A percentile compares a stretch with the other conserved stretches of the same genome.
phyloP scores from a whole-genome alignment of 2,888 invertebrate species.

The Drosophila engyochracea region DNA sequence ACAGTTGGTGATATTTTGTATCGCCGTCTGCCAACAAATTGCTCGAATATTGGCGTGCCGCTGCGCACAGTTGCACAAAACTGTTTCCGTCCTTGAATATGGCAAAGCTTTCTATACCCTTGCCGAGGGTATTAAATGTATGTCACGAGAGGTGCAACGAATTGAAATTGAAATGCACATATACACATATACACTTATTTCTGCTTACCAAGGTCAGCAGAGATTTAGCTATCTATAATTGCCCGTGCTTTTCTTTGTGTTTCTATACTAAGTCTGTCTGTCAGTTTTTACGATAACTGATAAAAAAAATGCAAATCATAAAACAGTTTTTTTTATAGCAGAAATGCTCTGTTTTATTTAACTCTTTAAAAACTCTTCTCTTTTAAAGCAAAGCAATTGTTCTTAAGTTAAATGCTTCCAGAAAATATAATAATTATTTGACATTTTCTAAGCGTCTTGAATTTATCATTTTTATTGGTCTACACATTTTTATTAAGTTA shows the following conservation, averaged over 20 bases:
- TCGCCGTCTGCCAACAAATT: slow-evolving; percentile 21
- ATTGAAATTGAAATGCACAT: neutral
- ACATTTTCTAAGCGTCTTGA: neutral
- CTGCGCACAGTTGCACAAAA: slow-evolving; percentile 42
- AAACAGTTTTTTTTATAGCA: neutral
- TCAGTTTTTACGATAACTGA: neutral
- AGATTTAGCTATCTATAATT: neutral
- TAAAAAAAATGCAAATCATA: neutral
- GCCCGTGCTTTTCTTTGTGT: neutral
- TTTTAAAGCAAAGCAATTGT: neutral
- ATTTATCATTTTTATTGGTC: neutral
- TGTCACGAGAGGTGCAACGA: slow-evolving; percentile 3
- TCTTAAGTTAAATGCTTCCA: neutral
- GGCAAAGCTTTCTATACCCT: slow-evolving; percentile 24
- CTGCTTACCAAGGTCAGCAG: neutral
- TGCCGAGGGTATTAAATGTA: neutral
- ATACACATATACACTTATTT: neutral
- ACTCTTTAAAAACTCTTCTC: neutral
- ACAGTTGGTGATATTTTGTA: neutral
- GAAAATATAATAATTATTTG: neutral
- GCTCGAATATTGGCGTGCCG: slow-evolving; percentile 36
- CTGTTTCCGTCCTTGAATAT: slow-evolving; percentile 31
- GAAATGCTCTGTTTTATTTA: neutral
- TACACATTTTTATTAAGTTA: neutral
- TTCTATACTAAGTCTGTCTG: neutral